Percentiles rank a stretch among this genome's conserved stretches.
Conservation (phyloP, 2,113 vertebrate species). For the Pagrus major region DNA sequence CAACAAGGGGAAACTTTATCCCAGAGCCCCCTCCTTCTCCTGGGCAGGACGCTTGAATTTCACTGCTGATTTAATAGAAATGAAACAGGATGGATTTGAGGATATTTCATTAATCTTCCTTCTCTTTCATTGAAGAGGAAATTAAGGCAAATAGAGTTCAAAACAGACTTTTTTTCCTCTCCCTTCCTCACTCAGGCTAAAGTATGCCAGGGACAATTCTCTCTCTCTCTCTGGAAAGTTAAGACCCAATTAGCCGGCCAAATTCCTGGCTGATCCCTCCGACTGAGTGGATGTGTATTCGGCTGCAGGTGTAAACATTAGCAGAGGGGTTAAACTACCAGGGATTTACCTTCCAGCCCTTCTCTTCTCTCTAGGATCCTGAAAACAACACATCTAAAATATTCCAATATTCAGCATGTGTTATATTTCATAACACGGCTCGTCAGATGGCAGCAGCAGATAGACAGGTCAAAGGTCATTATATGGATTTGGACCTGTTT, state of each 20-base stretch:
- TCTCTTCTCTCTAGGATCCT: background rate
- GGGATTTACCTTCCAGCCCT: background rate
- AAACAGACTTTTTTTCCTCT: conserved; percentile 60
- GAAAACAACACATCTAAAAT: background rate
- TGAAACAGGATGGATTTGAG: conserved; percentile 97
- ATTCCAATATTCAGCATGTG: background rate
- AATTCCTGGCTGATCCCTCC: conserved; percentile 89
- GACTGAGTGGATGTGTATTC: conserved; percentile 80
- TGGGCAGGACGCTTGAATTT: conserved; percentile 90
- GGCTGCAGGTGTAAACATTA: conserved; percentile 78
- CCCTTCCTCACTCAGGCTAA: conserved; percentile 83
- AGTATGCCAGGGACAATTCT: conserved; percentile 87
- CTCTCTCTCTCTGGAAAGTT: conserved; percentile 82
- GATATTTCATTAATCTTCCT: conserved; percentile 99
- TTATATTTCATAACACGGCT: background rate
- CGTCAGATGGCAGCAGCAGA: background rate
- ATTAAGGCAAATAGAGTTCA: conserved; percentile 93
- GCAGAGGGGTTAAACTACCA: conserved; percentile 45
- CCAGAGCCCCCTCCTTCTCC: conserved; percentile 72
- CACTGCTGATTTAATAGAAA: conserved; percentile 98
- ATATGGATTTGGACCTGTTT: background rate
- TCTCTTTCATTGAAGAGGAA: conserved; percentile 95
- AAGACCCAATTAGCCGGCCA: conserved; percentile 93
- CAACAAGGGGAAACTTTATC: conserved; percentile 88
- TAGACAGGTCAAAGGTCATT: background rate